A percentile compares a stretch with the other conserved stretches of the same genome.
phyloP scores from a whole-genome alignment of 2,888 invertebrate genomes.

The Strigamia crassipes region DNA sequence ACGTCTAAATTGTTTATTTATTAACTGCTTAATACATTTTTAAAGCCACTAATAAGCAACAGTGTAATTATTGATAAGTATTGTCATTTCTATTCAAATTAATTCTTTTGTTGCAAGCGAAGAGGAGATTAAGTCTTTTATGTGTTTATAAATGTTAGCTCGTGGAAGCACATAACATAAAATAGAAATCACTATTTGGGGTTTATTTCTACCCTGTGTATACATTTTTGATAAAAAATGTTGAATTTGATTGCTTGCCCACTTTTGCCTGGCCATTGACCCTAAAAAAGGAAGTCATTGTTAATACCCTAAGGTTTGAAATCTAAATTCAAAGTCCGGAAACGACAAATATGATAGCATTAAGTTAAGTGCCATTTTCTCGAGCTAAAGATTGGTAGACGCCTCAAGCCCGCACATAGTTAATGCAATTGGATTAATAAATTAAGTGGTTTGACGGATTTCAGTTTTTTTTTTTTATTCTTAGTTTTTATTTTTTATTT shows the following conservation, averaged over 20 bases:
- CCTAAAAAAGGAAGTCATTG: neutral
- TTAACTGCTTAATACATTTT: neutral
- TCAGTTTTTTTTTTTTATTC: neutral
- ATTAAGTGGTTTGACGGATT: neutral
- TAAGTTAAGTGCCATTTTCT: neutral
- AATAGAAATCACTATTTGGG: too few relatives aligned
- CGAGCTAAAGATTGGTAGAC: neutral
- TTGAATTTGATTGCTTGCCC: too few relatives aligned
- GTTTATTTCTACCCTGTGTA: too few relatives aligned
- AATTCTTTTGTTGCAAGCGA: too few relatives aligned
- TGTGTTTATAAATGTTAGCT: too few relatives aligned
- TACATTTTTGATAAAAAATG: too few relatives aligned
- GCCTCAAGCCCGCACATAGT: neutral
- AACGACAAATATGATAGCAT: neutral
- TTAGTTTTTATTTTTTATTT: neutral
- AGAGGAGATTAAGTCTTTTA: too few relatives aligned
- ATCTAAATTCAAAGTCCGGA: neutral
- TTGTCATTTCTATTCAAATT: too few relatives aligned
- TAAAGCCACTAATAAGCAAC: neutral
- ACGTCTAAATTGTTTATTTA: neutral
- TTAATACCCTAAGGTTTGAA: neutral
- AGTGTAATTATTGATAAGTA: neutral
- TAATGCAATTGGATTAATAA: neutral
- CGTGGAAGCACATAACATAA: too few relatives aligned
- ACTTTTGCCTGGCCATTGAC: neutral